Evolutionary conservation across 2,888 invertebrate species (phyloP).

Genomic region (Tachina grossa): DNA sequence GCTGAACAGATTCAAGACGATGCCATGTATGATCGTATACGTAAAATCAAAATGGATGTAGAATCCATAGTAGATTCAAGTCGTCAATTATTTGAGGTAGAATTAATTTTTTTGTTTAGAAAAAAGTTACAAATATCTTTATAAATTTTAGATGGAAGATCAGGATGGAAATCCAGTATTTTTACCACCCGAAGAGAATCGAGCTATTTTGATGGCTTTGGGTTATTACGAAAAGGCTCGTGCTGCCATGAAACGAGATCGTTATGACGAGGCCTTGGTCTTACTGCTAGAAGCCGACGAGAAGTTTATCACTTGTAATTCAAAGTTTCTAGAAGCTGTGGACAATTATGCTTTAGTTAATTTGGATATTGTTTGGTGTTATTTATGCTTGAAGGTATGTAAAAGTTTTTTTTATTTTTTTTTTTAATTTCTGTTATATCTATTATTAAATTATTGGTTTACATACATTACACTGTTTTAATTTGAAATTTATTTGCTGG

Average conservation of each 20-base stretch:
- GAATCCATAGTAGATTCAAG: constrained; percentile 83
- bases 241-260: constrained; percentile 86
- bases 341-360: constrained; percentile 93
- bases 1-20: constrained; percentile 82
- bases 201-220: constrained; percentile 89
- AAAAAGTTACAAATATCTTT: not conserved
- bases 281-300: constrained; percentile 91
- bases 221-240: constrained; percentile 92
- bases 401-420: not conserved
- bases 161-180: constrained; percentile 89
- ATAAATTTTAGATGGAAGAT: constrained; percentile 86
- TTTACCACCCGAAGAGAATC: constrained; percentile 87
- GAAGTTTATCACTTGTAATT: constrained; percentile 85
- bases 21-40: constrained; percentile 85
- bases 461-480: too few relatives aligned
- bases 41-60: constrained; percentile 85
- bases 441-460: too few relatives aligned
- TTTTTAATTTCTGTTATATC: too few relatives aligned
- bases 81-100: constrained; percentile 78
- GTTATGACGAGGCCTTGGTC: constrained; percentile 88
- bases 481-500: too few relatives aligned
- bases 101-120: not conserved
- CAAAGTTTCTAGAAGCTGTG: constrained; percentile 85
- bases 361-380: constrained; percentile 95
- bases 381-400: constrained; percentile 86